These are phyloP conservation scores for Protophormia terraenovae DNA, from an alignment of 2,888 invertebrate genomes.

Conservation along the genomic window DNA sequence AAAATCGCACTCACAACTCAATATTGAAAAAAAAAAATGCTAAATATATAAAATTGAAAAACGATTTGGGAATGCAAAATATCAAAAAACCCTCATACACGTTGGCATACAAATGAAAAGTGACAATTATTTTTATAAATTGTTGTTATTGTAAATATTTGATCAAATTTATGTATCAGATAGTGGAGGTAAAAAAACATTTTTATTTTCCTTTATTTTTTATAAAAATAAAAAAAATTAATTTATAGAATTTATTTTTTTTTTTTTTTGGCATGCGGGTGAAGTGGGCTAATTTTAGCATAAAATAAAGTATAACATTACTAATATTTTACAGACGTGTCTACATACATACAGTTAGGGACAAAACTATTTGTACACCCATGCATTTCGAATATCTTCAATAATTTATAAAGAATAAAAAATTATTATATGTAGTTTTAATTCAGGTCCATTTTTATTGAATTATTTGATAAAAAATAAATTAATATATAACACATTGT, in stretches of 20 bases:
- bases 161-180: background rate
- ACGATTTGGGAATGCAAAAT: background rate
- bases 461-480: too few species aligned
- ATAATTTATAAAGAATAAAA: too few species aligned
- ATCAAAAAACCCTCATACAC: constrained; percentile 5
- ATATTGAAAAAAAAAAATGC: background rate
- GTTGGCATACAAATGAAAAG: constrained; percentile 37
- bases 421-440: too few species aligned
- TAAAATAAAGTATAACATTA: background rate
- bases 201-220: background rate
- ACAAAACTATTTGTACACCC: too few species aligned
- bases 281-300: background rate
- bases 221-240: background rate
- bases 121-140: constrained; percentile 6
- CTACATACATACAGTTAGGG: too few species aligned
- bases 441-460: too few species aligned
- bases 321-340: too few species aligned
- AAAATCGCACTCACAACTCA: background rate
- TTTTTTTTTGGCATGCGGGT: background rate
- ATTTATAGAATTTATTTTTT: background rate
- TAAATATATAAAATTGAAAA: background rate
- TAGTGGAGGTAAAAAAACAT: background rate
- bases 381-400: too few species aligned
- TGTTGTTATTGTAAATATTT: background rate
- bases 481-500: too few species aligned